These are phyloP conservation scores for Anoplolepis gracilipes DNA, from an alignment of 1,140 invertebrate genomes.

Conservation along the genomic window DNA sequence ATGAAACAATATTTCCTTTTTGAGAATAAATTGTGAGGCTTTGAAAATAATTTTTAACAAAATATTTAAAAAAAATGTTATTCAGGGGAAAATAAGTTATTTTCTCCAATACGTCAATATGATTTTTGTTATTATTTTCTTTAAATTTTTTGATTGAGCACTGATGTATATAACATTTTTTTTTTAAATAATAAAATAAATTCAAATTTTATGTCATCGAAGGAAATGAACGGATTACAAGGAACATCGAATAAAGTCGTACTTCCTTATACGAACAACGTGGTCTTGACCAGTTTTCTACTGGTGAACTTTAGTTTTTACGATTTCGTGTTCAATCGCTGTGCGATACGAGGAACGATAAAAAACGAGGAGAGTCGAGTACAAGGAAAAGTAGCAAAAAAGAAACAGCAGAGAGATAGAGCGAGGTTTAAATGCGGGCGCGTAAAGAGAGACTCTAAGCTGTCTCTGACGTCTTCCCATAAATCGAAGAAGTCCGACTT, in stretches of 20 bases:
- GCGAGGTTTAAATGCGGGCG: slow-evolving; percentile 51
- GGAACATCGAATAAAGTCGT: slow-evolving; percentile 38
- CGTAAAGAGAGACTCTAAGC: slow-evolving; percentile 67
- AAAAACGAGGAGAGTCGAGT: slow-evolving; percentile 63
- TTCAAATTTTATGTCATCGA: background rate
- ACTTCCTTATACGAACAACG: slow-evolving; percentile 58
- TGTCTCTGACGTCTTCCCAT: slow-evolving; percentile 78
- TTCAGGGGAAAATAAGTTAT: background rate
- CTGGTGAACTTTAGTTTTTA: slow-evolving; percentile 65
- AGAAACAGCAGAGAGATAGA: slow-evolving; percentile 67
- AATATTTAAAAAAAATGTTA: background rate
- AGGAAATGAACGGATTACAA: slow-evolving; percentile 48
- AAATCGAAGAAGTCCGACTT: slow-evolving; percentile 80
- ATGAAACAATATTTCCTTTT: background rate
- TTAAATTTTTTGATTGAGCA: background rate
- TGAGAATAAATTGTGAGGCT: background rate
- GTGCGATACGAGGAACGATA: slow-evolving; percentile 52
- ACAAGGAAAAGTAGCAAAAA: slow-evolving; percentile 64
- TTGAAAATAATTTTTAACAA: background rate
- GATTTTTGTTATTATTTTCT: background rate
- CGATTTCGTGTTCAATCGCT: slow-evolving; percentile 48
- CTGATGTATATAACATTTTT: background rate
- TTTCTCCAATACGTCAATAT: too few relatives aligned
- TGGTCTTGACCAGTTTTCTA: background rate
- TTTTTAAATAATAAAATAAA: background rate